Evolutionary conservation across 2,113 vertebrate species (phyloP), one percentile per base, ranked within the genome.

Genomic region (Spheniscus mendiculus): DNA sequence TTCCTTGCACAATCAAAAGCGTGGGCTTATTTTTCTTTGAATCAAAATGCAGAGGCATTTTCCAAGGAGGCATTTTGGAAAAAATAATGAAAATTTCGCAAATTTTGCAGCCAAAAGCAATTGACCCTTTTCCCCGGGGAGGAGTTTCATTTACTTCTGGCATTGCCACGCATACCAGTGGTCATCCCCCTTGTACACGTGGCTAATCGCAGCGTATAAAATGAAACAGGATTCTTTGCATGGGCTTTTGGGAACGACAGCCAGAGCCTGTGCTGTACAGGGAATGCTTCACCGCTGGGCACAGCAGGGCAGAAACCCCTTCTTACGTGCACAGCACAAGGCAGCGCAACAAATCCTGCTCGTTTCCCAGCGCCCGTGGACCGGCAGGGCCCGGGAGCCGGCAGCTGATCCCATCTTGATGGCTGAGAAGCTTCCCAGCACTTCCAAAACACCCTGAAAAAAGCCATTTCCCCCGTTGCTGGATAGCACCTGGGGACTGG

Each of bases 301-400:
- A 25, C 11, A 1, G 1, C 52, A 8, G 22, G 2, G 8, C 52
- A 45, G 14, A 72, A 85, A 14, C 11, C 14, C 42, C 44, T 71
- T 19, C 36, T 6, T 5, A 10, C 1, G 2, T 14, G 40, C n/a
- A 22, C 7, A 4, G 80, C 42, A 20, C 20, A 6, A n/a, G 23
- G 34, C 80, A 61, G 23, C 3, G 9, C 29, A 6, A 5, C 62
- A 53, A 55, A 55, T n/a, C n/a, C 58, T 38, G 12, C 10, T 1
- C 2, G 0, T 21, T 81, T 71, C 21, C 83, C 76, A 27, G 19
- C 4, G 0, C 14, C 76, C 1, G 0, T 3, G 2, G 47, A 22
- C 3, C 32, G 6, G 40, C 53, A 18, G 29, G 36, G 42, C 4
- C 7, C 3, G 3, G 44, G 49, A 72, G 17, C 62, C 0, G 0